Conservation (phyloP, 1,140 invertebrate genomes). For the Drosophila neocordata region DNA sequence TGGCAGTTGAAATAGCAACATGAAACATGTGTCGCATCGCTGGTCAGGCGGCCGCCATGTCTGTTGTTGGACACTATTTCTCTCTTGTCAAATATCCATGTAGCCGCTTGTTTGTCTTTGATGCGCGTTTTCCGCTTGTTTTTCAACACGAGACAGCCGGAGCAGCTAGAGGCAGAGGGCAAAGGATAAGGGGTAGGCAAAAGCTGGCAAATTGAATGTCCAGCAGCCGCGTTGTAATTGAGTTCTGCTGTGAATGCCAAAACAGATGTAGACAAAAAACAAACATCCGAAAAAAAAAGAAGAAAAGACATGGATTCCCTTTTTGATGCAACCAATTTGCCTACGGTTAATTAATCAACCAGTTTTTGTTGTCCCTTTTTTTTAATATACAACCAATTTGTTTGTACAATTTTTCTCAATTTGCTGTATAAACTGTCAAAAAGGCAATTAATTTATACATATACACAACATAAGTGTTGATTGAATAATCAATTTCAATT, state of each 20-base stretch:
- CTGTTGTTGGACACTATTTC: conserved; percentile 42
- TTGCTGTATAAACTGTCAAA: conserved; percentile 32
- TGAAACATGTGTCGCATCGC: conserved; percentile 34
- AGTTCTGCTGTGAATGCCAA: conserved; percentile 44
- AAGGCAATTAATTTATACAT: conserved; percentile 39
- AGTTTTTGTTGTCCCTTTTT: conserved; percentile 37
- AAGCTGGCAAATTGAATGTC: conserved; percentile 40
- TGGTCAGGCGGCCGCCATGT: neutral
- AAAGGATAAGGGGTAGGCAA: neutral
- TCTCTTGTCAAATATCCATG: neutral
- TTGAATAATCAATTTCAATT: conserved; percentile 45
- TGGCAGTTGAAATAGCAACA: conserved; percentile 20
- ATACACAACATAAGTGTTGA: conserved; percentile 37
- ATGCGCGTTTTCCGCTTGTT: conserved; percentile 55
- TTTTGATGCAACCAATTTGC: conserved; percentile 25
- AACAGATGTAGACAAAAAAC: conserved; percentile 31
- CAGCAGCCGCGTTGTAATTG: conserved; percentile 49
- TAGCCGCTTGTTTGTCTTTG: conserved; percentile 45
- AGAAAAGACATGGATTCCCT: conserved; percentile 36
- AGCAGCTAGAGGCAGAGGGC: neutral
- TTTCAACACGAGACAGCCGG: conserved; percentile 11
- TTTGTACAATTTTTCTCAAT: conserved; percentile 32
- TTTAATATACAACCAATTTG: conserved; percentile 24
- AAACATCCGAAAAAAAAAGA: conserved; percentile 20
- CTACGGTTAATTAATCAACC: conserved; percentile 45